Evolutionary conservation across 2,888 invertebrate species (phyloP).

Genomic region (Lycia hirtaria): DNA sequence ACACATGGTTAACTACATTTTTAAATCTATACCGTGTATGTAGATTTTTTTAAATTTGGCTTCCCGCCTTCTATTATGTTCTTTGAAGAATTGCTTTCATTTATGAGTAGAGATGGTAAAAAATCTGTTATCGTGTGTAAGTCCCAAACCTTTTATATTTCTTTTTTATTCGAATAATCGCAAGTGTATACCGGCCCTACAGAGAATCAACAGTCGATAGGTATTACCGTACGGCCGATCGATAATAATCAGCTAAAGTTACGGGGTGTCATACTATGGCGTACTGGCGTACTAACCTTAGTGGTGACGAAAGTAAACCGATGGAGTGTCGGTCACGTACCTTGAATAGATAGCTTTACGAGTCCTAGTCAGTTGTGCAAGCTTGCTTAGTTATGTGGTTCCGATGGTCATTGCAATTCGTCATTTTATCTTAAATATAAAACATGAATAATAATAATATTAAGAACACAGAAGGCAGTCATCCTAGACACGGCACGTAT

Average conservation of each 20-base stretch:
- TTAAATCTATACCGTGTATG: too few relatives aligned
- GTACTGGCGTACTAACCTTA: slow-evolving; percentile 12
- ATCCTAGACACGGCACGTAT: too few relatives aligned
- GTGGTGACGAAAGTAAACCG: slow-evolving; percentile 22
- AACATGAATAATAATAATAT: too few relatives aligned
- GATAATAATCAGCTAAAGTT: slow-evolving; percentile 30
- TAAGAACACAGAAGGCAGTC: too few relatives aligned
- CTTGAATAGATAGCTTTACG: not conserved
- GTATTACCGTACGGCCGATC: slow-evolving; percentile 18
- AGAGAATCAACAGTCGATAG: slow-evolving; percentile 18
- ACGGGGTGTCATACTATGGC: slow-evolving; percentile 8
- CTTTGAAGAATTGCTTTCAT: too few relatives aligned
- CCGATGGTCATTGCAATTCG: not conserved
- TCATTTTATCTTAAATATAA: not conserved
- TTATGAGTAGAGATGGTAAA: too few relatives aligned
- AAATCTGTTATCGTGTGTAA: too few relatives aligned
- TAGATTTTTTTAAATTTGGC: too few relatives aligned
- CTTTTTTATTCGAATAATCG: too few relatives aligned
- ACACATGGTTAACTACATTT: too few relatives aligned
- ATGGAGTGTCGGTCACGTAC: slow-evolving; percentile 10
- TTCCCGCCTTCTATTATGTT: too few relatives aligned
- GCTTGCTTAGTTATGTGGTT: not conserved
- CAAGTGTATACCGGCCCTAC: slow-evolving; percentile 13
- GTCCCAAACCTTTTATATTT: too few relatives aligned
- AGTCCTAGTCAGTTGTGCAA: not conserved